Evolutionary conservation across 2,888 invertebrate species (phyloP).

Genomic region (Drosophila anomelani): DNA sequence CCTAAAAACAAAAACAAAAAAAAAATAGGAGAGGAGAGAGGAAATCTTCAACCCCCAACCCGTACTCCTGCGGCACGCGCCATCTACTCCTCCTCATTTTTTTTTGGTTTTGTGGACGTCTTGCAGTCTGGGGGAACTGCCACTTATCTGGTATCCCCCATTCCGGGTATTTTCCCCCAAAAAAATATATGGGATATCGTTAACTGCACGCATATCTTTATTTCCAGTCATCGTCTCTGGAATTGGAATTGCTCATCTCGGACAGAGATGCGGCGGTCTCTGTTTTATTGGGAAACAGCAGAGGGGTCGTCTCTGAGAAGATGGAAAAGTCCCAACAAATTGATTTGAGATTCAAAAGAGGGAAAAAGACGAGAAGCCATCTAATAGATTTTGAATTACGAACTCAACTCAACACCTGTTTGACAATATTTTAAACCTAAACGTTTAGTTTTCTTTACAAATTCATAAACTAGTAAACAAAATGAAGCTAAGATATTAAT

Average conservation of each 20-base stretch:
- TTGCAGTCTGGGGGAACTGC: conserved; percentile 57
- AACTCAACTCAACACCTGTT: conserved; percentile 5
- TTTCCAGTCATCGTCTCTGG: conserved; percentile 27
- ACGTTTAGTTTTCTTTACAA: background rate
- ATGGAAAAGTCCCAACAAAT: conserved; percentile 13
- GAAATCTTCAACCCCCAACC: conserved; percentile 3
- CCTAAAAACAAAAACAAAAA: conserved; percentile 3
- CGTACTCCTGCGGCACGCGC: conserved; percentile 56
- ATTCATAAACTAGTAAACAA: no score
- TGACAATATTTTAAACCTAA: background rate
- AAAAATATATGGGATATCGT: conserved; percentile 23
- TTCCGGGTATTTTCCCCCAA: conserved; percentile 1
- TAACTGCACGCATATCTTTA: conserved; percentile 29
- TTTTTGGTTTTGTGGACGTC: conserved; percentile 31
- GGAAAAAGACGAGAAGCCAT: background rate
- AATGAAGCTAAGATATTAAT: background rate
- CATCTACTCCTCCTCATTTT: conserved; percentile 10
- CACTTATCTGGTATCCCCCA: conserved; percentile 56
- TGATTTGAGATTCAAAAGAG: conserved; percentile 6
- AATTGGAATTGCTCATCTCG: conserved; percentile 11
- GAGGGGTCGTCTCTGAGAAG: background rate
- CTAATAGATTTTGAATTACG: conserved; percentile 6
- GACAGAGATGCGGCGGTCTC: background rate
- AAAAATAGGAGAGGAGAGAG: background rate
- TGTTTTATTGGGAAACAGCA: background rate